Evolutionary conservation across 2,797 vertebrate species (phyloP).

Genomic region (Acanthopagrus latus): DNA sequence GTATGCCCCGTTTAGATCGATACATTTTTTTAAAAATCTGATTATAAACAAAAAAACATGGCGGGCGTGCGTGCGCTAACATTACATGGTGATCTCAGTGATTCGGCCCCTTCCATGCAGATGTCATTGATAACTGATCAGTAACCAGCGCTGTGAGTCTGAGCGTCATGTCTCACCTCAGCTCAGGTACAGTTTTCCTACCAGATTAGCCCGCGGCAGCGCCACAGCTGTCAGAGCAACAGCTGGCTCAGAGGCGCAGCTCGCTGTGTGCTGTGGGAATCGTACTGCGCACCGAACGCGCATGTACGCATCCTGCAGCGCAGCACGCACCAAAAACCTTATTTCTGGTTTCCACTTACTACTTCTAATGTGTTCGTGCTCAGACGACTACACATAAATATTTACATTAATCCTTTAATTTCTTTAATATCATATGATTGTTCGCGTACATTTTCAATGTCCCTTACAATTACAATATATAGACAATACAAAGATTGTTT

Average conservation of each 20-base stretch:
- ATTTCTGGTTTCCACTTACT: background rate
- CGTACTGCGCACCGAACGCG: background rate
- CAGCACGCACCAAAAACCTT: too few relatives aligned
- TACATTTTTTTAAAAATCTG: background rate
- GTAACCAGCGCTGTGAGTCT: too few relatives aligned
- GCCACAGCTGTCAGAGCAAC: slow-evolving; percentile 58
- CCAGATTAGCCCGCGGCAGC: slow-evolving; percentile 29
- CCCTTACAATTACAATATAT: too few relatives aligned
- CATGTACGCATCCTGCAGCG: slow-evolving; percentile 39
- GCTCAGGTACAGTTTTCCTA: too few relatives aligned
- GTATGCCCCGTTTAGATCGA: fast-evolving
- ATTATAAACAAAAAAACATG: too few relatives aligned
- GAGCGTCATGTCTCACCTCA: too few relatives aligned
- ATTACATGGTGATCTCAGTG: too few relatives aligned
- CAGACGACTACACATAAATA: background rate
- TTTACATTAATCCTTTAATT: background rate
- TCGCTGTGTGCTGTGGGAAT: background rate
- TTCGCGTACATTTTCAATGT: too few relatives aligned
- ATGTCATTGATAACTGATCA: too few relatives aligned
- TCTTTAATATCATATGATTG: too few relatives aligned
- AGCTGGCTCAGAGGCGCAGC: slow-evolving; percentile 7
- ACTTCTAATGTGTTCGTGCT: background rate
- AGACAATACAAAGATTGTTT: too few relatives aligned
- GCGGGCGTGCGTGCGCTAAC: too few relatives aligned
- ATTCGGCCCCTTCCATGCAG: fast-evolving